Evolutionary conservation across 2,888 invertebrate species (phyloP), one percentile per base, ranked within the genome.

Genomic region (Clitarchus hookeri): DNA sequence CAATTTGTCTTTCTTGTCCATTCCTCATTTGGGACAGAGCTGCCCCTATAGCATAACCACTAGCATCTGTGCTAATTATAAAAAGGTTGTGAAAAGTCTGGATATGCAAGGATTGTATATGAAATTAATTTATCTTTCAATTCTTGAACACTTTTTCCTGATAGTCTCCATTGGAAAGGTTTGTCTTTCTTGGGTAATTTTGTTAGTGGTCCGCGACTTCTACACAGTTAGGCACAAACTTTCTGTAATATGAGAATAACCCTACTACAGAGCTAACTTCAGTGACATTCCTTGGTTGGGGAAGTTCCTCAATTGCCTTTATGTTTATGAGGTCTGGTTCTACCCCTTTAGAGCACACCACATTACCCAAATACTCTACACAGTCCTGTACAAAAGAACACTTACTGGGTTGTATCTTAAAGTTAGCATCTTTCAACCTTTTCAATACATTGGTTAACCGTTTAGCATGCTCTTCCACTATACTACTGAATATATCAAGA

Each of bases 31-130:
- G 88, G n/a, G 78, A 86, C 6, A 89, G 83, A 0, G 91, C 89
- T 16, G 88, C 89, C 1, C 90, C 90, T 11, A 91, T 11, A 6
- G 89, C 90, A 6, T 48, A 53, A 44, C n/a, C 87, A 6, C 88
- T 88, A n/a, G 90, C 90, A 87, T 91, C 90, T 25, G 86, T 86
- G 80, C 88, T 86, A 2, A 90, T 48, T n/a, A 80, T 79, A n/a
- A 85, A 89, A 90, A 0, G 87, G 85, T 85, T 86, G 26, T 2
- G 83, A n/a, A 65, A 88, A 89, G 86, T 89, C 87, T 0, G 89
- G 89, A 78, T 87, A 87, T 11, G 88, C 36, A 25, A 90, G 77
- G 26, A 90, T 87, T 27, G 89, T 88, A 19, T 88, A 87, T 8
- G 87, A 87, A 19, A 86, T 86, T 23, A 88, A 78, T 0, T 36